phyloP scores from a whole-genome alignment of 2,113 vertebrate genomes.

The Thalassarche chlororhynchos region DNA sequence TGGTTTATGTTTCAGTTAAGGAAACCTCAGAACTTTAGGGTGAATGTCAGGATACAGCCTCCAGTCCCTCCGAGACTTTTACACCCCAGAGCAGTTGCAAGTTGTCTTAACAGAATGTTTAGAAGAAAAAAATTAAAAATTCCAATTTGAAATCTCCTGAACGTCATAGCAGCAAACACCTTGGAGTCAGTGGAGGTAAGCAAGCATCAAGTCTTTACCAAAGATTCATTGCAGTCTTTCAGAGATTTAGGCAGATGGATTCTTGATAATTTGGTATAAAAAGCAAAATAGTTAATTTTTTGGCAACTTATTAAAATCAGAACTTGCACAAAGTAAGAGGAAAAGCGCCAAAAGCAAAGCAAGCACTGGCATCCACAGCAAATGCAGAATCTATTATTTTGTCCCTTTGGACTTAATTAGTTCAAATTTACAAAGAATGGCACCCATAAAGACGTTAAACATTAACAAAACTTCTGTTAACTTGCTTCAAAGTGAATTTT shows the following conservation, averaged over 20 bases:
- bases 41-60: not conserved
- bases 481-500: constrained; percentile 42
- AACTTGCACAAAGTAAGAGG: not conserved
- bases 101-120: not conserved
- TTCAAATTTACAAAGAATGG: constrained; percentile 65
- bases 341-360: constrained; percentile 37
- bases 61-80: fast-evolving
- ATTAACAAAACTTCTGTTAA: constrained; percentile 62
- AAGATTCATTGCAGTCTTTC: not conserved
- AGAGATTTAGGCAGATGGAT: not conserved
- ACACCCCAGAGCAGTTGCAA: not conserved
- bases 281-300: not conserved
- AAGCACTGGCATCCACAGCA: constrained; percentile 15
- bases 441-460: constrained; percentile 67
- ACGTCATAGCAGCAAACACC: not conserved
- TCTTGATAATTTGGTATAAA: not conserved
- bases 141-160: not conserved
- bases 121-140: not conserved
- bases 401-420: constrained; percentile 82
- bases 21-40: not conserved
- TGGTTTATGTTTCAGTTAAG: not conserved
- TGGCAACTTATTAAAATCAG: not conserved
- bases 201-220: not conserved
- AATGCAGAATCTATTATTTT: constrained; percentile 57
- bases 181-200: not conserved